Conservation (phyloP, 2,797 vertebrate genomes). For the Hypotaenidia philippensis region DNA sequence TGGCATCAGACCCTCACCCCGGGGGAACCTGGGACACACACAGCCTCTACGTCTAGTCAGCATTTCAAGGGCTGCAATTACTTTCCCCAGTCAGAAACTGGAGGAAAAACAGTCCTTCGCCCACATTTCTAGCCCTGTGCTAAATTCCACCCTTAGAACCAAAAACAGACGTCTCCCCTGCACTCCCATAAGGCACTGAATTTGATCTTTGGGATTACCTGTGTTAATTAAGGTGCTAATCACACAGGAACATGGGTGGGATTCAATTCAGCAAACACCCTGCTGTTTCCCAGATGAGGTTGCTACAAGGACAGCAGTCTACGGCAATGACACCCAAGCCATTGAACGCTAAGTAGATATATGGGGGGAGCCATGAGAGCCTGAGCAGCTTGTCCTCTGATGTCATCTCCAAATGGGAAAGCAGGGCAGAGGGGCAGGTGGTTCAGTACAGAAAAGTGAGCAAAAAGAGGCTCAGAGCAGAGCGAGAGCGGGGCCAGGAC, state of each 20-base stretch:
- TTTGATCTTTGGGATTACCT: neutral
- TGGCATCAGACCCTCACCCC: neutral
- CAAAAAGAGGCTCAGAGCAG: neutral
- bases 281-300: neutral
- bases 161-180: neutral
- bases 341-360: neutral
- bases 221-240: neutral
- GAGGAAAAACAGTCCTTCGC: neutral
- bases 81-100: neutral
- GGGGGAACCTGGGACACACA: neutral
- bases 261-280: neutral
- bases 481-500: neutral
- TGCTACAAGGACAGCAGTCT: neutral
- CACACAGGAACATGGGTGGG: neutral
- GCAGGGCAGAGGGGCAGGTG: neutral
- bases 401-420: neutral
- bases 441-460: neutral
- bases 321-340: neutral
- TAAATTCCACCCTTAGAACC: neutral
- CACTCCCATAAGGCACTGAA: neutral
- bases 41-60: neutral
- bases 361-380: neutral
- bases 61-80: neutral
- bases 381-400: neutral
- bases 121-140: neutral